phyloP scores from a whole-genome alignment of 2,888 invertebrate genomes.

The Dryobotodes eremita region DNA sequence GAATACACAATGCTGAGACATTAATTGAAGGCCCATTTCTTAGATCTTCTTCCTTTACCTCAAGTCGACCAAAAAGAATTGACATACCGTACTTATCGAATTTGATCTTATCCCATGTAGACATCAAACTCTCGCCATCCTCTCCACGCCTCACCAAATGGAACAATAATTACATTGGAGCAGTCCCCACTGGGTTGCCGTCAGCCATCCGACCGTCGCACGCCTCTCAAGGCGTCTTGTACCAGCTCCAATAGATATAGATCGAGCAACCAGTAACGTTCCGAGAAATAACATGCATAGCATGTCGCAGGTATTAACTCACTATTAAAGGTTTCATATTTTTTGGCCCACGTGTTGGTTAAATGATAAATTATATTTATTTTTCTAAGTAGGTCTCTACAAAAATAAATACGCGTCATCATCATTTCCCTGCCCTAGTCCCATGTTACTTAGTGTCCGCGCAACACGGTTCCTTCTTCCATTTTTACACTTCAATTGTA shows the following conservation, averaged over 20 bases:
- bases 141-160: not conserved
- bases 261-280: not conserved
- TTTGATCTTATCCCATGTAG: not conserved
- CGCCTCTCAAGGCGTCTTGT: slow-evolving; percentile 10
- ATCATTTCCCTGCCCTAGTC: not conserved
- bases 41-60: not conserved
- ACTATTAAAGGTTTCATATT: not conserved
- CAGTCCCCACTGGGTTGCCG: slow-evolving; percentile 23
- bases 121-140: not conserved
- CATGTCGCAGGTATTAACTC: not conserved
- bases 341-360: not conserved
- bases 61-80: not conserved
- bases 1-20: not conserved
- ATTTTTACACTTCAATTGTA: not conserved
- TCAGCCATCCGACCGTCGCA: not conserved
- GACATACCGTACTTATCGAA: not conserved
- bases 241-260: not conserved
- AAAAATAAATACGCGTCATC: not conserved
- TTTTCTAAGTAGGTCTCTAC: not conserved
- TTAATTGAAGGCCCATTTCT: not conserved
- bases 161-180: slow-evolving; percentile 55
- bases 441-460: not conserved
- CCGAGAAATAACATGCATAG: not conserved
- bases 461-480: not conserved
- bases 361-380: not conserved